Conservation (phyloP, 2,113 vertebrate genomes). For the Sphyrna mokarran region DNA sequence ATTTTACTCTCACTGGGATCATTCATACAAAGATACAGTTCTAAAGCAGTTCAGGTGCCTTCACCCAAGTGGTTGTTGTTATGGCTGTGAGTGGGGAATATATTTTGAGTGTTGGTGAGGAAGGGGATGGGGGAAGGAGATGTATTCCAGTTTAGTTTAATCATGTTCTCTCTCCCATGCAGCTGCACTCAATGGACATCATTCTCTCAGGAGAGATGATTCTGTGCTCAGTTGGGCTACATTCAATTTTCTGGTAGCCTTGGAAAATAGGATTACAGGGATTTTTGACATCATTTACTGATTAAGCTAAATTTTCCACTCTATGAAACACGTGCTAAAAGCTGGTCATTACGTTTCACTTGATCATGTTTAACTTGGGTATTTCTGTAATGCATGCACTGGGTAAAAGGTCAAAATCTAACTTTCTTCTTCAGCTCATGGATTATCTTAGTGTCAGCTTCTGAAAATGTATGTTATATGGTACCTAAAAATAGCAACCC, state of each 20-base stretch:
- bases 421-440: neutral
- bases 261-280: neutral
- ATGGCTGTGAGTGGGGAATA: no score
- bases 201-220: neutral
- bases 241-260: neutral
- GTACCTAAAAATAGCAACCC: neutral
- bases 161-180: neutral
- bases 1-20: neutral
- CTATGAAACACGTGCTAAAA: neutral
- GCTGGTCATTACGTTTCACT: neutral
- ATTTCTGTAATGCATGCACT: neutral
- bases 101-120: neutral
- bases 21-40: neutral
- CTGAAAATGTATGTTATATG: neutral
- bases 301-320: neutral
- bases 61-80: neutral
- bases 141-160: neutral
- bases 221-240: neutral
- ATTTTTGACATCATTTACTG: neutral
- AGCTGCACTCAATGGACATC: neutral
- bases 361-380: neutral
- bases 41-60: neutral
- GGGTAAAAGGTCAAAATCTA: neutral
- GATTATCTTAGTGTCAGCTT: neutral
- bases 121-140: neutral